phyloP scores from a whole-genome alignment of 2,888 invertebrate species.

The Mimumesa dahlbomi region DNA sequence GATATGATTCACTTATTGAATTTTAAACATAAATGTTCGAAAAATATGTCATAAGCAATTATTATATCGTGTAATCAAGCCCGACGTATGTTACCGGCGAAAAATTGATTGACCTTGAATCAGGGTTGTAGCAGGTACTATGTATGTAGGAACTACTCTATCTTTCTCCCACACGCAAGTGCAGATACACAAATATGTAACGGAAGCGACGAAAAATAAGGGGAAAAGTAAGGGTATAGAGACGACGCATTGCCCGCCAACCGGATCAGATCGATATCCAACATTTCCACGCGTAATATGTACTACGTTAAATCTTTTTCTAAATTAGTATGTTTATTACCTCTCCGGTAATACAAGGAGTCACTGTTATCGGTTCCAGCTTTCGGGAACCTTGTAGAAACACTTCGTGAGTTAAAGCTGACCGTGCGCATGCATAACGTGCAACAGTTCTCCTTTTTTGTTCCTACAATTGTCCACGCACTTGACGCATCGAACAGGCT shows the following conservation, averaged over 20 bases:
- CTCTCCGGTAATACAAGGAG: not conserved
- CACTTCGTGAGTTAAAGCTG: not conserved
- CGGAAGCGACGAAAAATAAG: constrained; percentile 8
- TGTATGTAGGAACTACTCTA: not conserved
- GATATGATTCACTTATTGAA: no score
- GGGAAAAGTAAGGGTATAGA: constrained; percentile 19
- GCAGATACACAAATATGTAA: constrained; percentile 4
- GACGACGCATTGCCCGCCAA: constrained; percentile 22
- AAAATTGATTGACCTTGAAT: constrained; percentile 35
- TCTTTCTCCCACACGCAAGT: not conserved
- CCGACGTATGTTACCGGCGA: constrained; percentile 20
- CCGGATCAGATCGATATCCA: constrained; percentile 20
- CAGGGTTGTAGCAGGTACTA: not conserved
- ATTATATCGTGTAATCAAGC: not conserved
- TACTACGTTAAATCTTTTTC: not conserved
- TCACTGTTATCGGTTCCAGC: not conserved
- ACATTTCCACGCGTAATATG: constrained; percentile 16
- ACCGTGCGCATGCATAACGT: constrained; percentile 7
- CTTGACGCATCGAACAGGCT: constrained; percentile 13
- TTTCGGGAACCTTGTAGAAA: not conserved
- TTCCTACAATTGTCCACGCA: not conserved
- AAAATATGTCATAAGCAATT: no score
- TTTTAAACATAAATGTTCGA: no score
- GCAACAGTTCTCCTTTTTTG: constrained; percentile 20
- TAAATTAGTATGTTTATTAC: not conserved